Conservation (phyloP, 1,140 invertebrate species). For the roundworm (Caenorhabditis elegans) region DNA sequence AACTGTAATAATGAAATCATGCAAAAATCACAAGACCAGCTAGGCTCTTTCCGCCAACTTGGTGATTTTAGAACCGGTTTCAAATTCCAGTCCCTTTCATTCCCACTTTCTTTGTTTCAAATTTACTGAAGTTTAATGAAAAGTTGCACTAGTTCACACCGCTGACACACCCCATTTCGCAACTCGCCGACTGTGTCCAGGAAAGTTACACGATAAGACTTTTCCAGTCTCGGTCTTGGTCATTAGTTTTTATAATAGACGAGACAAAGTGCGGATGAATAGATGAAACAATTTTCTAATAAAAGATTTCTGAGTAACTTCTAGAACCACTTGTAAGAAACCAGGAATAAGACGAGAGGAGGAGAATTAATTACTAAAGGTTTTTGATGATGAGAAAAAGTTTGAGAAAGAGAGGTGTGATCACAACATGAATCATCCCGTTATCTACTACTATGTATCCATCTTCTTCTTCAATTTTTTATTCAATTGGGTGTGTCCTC, state of each 20-base stretch:
- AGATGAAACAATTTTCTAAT: too few species aligned
- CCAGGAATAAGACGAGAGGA: background rate
- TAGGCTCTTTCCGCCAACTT: background rate
- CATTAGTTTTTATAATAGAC: background rate
- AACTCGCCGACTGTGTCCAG: background rate
- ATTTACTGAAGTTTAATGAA: background rate
- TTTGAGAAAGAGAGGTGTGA: background rate
- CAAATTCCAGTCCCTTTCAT: background rate
- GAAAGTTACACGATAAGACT: background rate
- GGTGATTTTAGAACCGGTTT: background rate
- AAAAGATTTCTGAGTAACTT: too few species aligned
- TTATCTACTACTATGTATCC: conserved; percentile 5
- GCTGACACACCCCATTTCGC: conserved; percentile 16
- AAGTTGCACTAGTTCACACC: background rate
- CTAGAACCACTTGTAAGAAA: too few species aligned
- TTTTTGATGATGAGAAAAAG: conserved; percentile 21
- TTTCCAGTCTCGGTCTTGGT: background rate
- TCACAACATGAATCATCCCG: conserved; percentile 13
- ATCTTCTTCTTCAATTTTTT: background rate
- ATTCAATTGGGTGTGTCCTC: conserved; percentile 10
- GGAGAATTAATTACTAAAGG: conserved; percentile 23
- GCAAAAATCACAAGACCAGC: too few species aligned
- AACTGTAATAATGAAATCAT: background rate
- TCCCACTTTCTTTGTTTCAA: background rate
- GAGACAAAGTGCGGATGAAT: too few species aligned